These are phyloP conservation scores for Plagodis pulveraria DNA, from an alignment of 2,888 invertebrate genomes.

Conservation along the genomic window DNA sequence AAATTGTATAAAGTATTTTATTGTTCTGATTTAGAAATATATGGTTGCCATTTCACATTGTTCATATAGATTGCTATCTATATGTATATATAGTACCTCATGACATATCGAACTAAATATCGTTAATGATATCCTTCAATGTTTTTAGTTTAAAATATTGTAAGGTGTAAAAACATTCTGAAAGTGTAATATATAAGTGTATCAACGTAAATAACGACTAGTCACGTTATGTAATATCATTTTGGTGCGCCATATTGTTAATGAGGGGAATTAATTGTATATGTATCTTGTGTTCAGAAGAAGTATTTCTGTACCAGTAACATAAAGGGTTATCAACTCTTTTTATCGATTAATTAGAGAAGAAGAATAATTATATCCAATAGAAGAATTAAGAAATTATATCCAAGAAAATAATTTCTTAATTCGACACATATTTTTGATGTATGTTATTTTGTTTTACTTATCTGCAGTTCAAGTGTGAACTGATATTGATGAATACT, in stretches of 20 bases:
- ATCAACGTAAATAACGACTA: constrained; percentile 44
- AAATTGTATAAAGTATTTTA: no score
- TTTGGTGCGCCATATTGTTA: constrained; percentile 58
- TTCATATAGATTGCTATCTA: constrained; percentile 24
- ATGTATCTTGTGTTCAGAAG: constrained; percentile 19
- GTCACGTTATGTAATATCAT: constrained; percentile 39
- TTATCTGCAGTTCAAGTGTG: no score
- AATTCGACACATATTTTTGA: no score
- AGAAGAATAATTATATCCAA: no score
- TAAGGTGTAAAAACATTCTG: constrained; percentile 29
- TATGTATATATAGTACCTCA: constrained; percentile 55
- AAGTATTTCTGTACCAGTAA: background rate
- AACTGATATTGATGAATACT: no score
- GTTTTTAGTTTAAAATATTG: constrained; percentile 57
- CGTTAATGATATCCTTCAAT: constrained; percentile 48
- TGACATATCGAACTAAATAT: constrained; percentile 49
- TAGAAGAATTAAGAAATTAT: no score
- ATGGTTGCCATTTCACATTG: constrained; percentile 21
- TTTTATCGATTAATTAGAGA: no score
- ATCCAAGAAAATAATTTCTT: background rate
- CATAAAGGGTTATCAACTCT: background rate
- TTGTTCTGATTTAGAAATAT: constrained; percentile 3
- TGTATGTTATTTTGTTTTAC: no score
- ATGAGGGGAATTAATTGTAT: constrained; percentile 39
- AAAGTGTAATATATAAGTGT: constrained; percentile 35